Percentiles rank a stretch among this genome's conserved stretches.
These are phyloP conservation scores for Porites divaricata DNA, from an alignment of 92 coral and sea anemone species.

Conservation along the genomic window DNA sequence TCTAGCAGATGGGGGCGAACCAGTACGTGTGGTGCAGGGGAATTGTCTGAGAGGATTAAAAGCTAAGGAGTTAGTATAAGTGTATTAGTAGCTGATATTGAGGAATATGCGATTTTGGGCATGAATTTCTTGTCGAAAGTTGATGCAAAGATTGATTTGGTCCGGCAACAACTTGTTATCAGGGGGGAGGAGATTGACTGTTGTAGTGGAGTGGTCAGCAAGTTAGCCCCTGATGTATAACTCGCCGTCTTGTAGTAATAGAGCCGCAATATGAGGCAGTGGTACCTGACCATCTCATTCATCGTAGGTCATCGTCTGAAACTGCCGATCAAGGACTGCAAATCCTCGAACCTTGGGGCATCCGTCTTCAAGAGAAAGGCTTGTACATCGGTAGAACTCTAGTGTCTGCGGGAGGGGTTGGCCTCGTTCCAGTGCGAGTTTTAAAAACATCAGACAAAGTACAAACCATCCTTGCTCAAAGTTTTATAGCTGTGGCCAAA, in stretches of 20 bases:
- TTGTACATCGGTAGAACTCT: no score
- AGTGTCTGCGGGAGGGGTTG: no score
- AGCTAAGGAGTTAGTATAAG: conserved; percentile 36
- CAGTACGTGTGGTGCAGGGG: conserved; percentile 38
- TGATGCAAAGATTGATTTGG: conserved; percentile 40
- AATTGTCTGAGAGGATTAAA: conserved; percentile 27
- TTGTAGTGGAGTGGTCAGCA: conserved; percentile 23
- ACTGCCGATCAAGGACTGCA: no score
- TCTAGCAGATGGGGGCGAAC: conserved; percentile 10
- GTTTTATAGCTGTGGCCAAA: conserved; percentile 22
- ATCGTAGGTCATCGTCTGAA: no score
- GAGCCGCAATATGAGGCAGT: conserved; percentile 43
- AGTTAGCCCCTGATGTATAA: conserved; percentile 47
- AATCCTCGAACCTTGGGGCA: no score
- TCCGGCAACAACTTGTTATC: no score
- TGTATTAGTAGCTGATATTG: conserved; percentile 58
- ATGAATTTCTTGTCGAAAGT: conserved; percentile 46
- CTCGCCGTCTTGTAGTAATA: conserved; percentile 40
- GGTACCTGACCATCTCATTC: conserved; percentile 5
- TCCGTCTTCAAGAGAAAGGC: no score
- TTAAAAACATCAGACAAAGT: no score
- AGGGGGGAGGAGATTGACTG: conserved; percentile 25
- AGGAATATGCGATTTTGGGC: conserved; percentile 47
- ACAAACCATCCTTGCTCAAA: no score
- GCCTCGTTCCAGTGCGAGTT: no score